Evolutionary conservation across 2,888 invertebrate genomes (phyloP).

Genomic region (Orthonevra nobilis): DNA sequence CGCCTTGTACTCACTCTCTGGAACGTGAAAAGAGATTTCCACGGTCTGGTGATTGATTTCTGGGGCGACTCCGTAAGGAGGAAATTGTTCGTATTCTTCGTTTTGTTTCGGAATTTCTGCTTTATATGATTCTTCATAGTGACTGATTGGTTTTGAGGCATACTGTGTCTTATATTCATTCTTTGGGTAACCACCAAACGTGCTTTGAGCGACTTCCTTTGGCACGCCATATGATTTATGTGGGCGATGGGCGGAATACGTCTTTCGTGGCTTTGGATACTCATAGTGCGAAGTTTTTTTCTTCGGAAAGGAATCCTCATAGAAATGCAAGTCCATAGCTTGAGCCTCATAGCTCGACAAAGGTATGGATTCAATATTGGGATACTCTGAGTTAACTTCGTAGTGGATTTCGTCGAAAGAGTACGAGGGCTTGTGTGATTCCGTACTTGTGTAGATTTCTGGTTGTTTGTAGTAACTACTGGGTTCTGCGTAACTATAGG

Average conservation of each 20-base stretch:
- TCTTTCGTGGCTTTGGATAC: constrained; percentile 67
- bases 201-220: constrained; percentile 36
- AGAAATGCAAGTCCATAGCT: constrained; percentile 77
- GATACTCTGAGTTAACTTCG: constrained; percentile 58
- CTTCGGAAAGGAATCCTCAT: constrained; percentile 72
- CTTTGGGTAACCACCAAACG: constrained; percentile 4
- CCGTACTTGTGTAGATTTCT: constrained; percentile 40
- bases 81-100: constrained; percentile 35
- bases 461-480: constrained; percentile 71
- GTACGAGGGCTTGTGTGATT: constrained; percentile 71
- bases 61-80: constrained; percentile 51
- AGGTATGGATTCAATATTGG: constrained; percentile 71
- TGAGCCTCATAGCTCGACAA: constrained; percentile 76
- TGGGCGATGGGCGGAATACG: constrained; percentile 57
- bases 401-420: constrained; percentile 75
- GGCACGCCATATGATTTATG: constrained; percentile 74
- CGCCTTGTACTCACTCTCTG: constrained; percentile 45
- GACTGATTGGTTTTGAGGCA: constrained; percentile 29
- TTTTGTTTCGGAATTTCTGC: constrained; percentile 31
- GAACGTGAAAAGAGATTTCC: constrained; percentile 61
- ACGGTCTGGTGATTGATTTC: constrained; percentile 50
- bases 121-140: constrained; percentile 57
- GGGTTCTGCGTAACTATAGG: constrained; percentile 62
- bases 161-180: constrained; percentile 2
- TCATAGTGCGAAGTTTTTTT: constrained; percentile 74